Base-by-base conservation (phyloP, 2,888 invertebrate genomes). In the Acleris emargana region DNA sequence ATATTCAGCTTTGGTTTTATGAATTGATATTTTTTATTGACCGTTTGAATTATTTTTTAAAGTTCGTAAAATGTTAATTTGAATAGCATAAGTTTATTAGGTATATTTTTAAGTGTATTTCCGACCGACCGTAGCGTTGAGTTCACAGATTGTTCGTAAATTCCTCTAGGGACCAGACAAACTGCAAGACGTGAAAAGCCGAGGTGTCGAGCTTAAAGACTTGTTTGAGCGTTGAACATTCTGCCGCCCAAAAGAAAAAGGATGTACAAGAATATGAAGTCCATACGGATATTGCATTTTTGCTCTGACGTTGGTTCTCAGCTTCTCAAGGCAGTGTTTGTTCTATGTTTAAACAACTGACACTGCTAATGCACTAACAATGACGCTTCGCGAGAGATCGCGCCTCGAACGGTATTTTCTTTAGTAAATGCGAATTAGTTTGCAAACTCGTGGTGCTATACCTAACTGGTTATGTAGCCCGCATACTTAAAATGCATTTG, bases 141-240 rank as follows among this genome's bases (percentile, higher is more conserved):
- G 25, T 81, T 84, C 81, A 80, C 79, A 83, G 82, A 82, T 84
- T 79, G 80, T 80, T 80, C 76, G 73, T 63, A 74, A 81, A 76
- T 66, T 61, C 78, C 76, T 80, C 80, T 82, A 72, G 71, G 72
- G 58, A 74, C 76, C 81, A 81, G 82, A 77, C 81, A 76, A 72
- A 79, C 80, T 76, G 83, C 77, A 83, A 84, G 83, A 85, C 75
- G 83, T 85, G 87, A 84, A 88, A 89, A 87, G 80, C 76, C 74
- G 76, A 87, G 84, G 88, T 88, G 89, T 86, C 83, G 85, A 17
- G 45, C 45, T 83, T 79, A 80, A 77, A 79, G 79, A 83, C 76
- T 85, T 91, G 90, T 90, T 89, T 90, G 77, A 77, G 70, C 73
- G 77, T 38, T 38, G 4, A 38, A 13, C 38, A 38, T 13, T 38